Conservation (phyloP, 2,888 invertebrate species). For the Elmis aenea region DNA sequence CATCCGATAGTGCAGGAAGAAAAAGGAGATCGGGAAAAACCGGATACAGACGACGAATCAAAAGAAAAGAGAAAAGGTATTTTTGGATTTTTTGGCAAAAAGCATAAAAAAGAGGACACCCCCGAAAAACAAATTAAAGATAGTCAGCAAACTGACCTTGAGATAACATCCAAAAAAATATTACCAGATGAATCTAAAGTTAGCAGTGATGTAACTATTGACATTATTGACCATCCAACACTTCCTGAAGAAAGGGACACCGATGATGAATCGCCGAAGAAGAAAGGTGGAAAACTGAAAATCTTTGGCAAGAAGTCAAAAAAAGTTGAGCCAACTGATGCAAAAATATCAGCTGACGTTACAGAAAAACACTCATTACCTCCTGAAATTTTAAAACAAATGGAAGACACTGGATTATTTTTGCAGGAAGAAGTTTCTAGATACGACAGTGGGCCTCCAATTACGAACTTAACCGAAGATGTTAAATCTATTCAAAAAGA, state of each 20-base stretch:
- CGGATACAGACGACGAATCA: too few species aligned
- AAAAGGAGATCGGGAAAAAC: background rate
- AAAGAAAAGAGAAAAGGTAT: conserved; percentile 1
- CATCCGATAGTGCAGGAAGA: background rate
- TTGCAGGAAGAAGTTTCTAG: conserved; percentile 21
- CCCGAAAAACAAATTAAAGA: conserved; percentile 8
- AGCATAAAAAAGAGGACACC: conserved; percentile 12
- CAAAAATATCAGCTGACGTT: too few species aligned
- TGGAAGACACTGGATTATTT: conserved; percentile 23
- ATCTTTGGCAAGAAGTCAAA: conserved; percentile 26
- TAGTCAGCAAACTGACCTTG: too few species aligned
- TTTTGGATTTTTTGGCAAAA: conserved; percentile 13
- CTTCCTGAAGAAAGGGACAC: too few species aligned
- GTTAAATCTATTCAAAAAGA: too few species aligned
- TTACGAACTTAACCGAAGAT: too few species aligned
- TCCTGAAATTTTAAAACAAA: conserved; percentile 18
- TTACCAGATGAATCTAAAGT: too few species aligned
- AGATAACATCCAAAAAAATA: too few species aligned
- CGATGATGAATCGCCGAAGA: too few species aligned
- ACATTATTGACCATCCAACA: too few species aligned
- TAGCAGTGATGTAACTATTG: too few species aligned
- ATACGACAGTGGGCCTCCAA: conserved; percentile 22
- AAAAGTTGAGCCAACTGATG: conserved; percentile 15
- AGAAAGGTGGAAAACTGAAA: conserved; percentile 12
- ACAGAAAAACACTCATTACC: too few species aligned